A percentile compares a stretch with the other conserved stretches of the same genome.
phyloP scores from a whole-genome alignment of 2,113 vertebrate species.

The Lepisosteus osseus region DNA sequence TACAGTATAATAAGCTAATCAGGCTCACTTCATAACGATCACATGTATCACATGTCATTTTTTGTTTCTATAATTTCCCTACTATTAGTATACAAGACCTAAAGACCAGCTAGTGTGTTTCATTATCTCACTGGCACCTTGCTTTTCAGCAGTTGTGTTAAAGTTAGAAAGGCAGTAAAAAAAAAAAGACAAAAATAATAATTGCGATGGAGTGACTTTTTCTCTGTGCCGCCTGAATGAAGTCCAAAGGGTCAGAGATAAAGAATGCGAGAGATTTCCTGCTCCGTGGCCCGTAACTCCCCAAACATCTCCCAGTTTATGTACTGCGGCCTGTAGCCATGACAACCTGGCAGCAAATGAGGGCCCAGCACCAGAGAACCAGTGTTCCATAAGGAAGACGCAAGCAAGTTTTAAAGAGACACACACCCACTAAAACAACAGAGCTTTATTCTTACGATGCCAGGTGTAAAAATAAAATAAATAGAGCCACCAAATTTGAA shows the following conservation, averaged over 20 bases:
- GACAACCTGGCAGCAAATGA: conserved; percentile 54
- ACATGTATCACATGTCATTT: neutral
- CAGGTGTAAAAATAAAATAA: too few species aligned
- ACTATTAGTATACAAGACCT: neutral
- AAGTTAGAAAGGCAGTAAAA: conserved; percentile 18
- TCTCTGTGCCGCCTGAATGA: conserved; percentile 20
- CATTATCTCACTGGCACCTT: neutral
- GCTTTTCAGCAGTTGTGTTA: conserved; percentile 1
- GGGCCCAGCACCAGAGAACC: conserved; percentile 32
- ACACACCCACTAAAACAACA: conserved; percentile 21
- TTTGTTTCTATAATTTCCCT: neutral
- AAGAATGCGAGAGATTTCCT: conserved; percentile 54
- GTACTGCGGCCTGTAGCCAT: conserved; percentile 44
- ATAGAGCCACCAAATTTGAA: too few species aligned
- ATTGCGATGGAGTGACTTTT: conserved; percentile 14
- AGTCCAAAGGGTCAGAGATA: conserved; percentile 47
- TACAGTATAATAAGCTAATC: neutral
- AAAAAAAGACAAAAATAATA: conserved; percentile 10
- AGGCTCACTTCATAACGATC: neutral
- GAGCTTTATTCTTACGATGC: too few species aligned
- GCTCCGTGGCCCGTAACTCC: conserved; percentile 40
- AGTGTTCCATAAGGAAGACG: conserved; percentile 33
- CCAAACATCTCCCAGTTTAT: conserved; percentile 52
- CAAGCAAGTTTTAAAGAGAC: conserved; percentile 31
- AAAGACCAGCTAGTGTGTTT: neutral